Conservation (phyloP, 2,888 invertebrate species). For the Polydrusus tereticollis region DNA sequence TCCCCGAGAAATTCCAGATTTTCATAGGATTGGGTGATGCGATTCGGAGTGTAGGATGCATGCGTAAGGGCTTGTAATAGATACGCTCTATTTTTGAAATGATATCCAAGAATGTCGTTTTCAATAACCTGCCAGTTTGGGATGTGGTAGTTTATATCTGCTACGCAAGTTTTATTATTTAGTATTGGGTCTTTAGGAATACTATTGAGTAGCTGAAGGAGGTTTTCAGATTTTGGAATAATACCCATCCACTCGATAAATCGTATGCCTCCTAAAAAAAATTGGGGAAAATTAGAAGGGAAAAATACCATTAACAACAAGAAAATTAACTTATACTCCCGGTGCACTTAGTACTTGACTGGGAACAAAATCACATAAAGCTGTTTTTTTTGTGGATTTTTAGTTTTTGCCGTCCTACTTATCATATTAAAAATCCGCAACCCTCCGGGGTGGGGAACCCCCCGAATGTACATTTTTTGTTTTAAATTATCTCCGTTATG, state of each 20-base stretch:
- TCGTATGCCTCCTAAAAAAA: slow-evolving; percentile 58
- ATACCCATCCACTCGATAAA: slow-evolving; percentile 69
- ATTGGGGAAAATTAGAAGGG: too few relatives aligned
- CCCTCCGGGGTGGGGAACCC: too few relatives aligned
- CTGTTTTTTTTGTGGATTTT: too few relatives aligned
- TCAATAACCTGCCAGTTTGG: slow-evolving; percentile 70
- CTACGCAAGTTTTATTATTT: slow-evolving; percentile 59
- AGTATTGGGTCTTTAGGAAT: slow-evolving; percentile 65
- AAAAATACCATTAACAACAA: too few relatives aligned
- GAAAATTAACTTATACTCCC: too few relatives aligned
- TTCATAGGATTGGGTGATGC: slow-evolving; percentile 89
- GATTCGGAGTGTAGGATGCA: slow-evolving; percentile 86
- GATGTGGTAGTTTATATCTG: slow-evolving; percentile 68
- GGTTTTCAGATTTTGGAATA: slow-evolving; percentile 60
- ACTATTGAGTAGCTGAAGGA: slow-evolving; percentile 56
- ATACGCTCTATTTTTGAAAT: slow-evolving; percentile 84
- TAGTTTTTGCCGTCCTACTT: too few relatives aligned
- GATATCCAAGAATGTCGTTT: slow-evolving; percentile 74
- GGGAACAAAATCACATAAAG: too few relatives aligned
- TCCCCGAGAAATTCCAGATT: slow-evolving; percentile 94
- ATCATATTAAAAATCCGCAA: too few relatives aligned
- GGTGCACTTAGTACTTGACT: too few relatives aligned
- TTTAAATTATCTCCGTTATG: too few relatives aligned
- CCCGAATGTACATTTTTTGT: too few relatives aligned
- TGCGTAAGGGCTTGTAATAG: slow-evolving; percentile 95